Evolutionary conservation across 1,140 invertebrate genomes (phyloP).

Genomic region (Aradophagus sp.): DNA sequence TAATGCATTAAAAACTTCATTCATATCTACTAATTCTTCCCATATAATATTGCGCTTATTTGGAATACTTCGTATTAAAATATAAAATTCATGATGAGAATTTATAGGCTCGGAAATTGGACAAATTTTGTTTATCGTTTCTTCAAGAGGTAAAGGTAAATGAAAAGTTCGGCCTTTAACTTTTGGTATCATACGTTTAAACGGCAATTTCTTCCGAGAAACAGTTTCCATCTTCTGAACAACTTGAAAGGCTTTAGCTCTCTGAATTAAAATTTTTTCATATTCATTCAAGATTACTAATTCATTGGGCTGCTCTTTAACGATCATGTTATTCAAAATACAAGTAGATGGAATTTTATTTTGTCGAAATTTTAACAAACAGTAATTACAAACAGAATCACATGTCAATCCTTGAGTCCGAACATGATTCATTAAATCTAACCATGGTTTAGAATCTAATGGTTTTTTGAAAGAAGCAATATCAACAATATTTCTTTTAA

Average conservation of each 20-base stretch:
- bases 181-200: slow-evolving; percentile 50
- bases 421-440: slow-evolving; percentile 23
- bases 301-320: slow-evolving; percentile 7
- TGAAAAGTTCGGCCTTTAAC: slow-evolving; percentile 60
- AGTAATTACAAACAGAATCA: slow-evolving; percentile 44
- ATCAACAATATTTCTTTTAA: slow-evolving; percentile 11
- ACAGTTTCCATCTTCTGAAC: slow-evolving; percentile 57
- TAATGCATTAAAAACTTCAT: slow-evolving; percentile 11
- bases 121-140: slow-evolving; percentile 58
- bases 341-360: slow-evolving; percentile 15
- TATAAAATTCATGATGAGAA: slow-evolving; percentile 38
- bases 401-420: slow-evolving; percentile 4
- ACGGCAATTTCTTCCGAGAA: slow-evolving; percentile 58
- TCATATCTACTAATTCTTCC: slow-evolving; percentile 19
- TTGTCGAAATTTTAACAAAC: slow-evolving; percentile 27
- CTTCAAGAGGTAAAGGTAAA: slow-evolving; percentile 59
- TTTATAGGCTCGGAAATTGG: slow-evolving; percentile 34
- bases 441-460: slow-evolving; percentile 8
- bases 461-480: slow-evolving; percentile 7
- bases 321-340: slow-evolving; percentile 12
- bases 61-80: slow-evolving; percentile 10
- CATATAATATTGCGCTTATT: slow-evolving; percentile 14
- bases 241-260: slow-evolving; percentile 57
- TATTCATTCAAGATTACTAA: slow-evolving; percentile 51
- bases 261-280: slow-evolving; percentile 49